Percentiles rank a stretch among this genome's conserved stretches.
phyloP scores from a whole-genome alignment of 2,113 vertebrate genomes.

The Pachypanchax playfairii region DNA sequence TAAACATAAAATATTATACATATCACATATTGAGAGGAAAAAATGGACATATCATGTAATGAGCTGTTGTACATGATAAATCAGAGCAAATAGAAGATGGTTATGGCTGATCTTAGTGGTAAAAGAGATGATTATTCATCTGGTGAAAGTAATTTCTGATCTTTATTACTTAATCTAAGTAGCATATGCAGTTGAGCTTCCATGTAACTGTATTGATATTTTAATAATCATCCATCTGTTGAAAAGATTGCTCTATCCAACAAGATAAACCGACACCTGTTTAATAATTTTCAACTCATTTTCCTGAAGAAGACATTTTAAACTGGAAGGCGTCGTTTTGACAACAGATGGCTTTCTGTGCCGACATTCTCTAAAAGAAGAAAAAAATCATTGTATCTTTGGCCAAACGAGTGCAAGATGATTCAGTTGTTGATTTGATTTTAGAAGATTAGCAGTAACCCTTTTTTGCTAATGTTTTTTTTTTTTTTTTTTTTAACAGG shows the following conservation, averaged over 20 bases:
- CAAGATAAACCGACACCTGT: slow-evolving; percentile 54
- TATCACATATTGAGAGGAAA: too few species aligned
- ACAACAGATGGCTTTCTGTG: slow-evolving; percentile 56
- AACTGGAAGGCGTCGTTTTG: slow-evolving; percentile 45
- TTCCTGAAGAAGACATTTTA: slow-evolving; percentile 33
- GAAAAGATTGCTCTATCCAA: slow-evolving; percentile 28
- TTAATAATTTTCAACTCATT: slow-evolving; percentile 54
- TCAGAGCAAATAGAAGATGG: too few species aligned
- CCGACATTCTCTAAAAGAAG: slow-evolving; percentile 48
- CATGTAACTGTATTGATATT: slow-evolving; percentile 39
- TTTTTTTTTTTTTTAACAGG: slow-evolving; percentile 60
- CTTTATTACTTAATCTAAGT: slow-evolving; percentile 9
- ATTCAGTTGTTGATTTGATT: slow-evolving; percentile 60
- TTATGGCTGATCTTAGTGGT: too few species aligned
- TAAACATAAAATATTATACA: too few species aligned
- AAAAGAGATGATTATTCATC: too few species aligned
- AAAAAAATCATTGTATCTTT: slow-evolving; percentile 43
- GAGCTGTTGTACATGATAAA: too few species aligned
- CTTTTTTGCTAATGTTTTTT: slow-evolving; percentile 32
- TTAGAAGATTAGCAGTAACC: slow-evolving; percentile 24
- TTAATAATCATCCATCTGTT: slow-evolving; percentile 49
- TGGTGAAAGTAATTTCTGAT: slow-evolving; percentile 1
- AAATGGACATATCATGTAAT: too few species aligned
- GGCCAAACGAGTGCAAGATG: slow-evolving; percentile 30
- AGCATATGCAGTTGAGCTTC: slow-evolving; percentile 33